Evolutionary conservation across 1,140 invertebrate species (phyloP).

Genomic region (Phocides pigmalion): DNA sequence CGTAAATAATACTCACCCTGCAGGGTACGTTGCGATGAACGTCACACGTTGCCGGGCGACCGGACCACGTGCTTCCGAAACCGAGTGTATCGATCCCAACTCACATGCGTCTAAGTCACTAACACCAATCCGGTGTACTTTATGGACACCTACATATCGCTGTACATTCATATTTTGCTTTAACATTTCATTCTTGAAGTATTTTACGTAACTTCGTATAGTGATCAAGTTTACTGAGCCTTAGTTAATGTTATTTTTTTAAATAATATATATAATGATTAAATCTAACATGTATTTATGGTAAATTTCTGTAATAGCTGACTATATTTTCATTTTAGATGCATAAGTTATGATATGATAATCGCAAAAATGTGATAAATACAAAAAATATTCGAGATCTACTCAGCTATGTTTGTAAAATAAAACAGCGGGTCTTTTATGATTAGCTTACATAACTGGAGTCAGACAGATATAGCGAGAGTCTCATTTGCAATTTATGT

Average conservation of each 20-base stretch:
- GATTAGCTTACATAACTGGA: constrained; percentile 2
- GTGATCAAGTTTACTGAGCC: too few species aligned
- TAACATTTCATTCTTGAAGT: not conserved
- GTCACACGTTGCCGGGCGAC: constrained; percentile 51
- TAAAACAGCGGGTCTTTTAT: constrained; percentile 7
- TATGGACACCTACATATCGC: constrained; percentile 60
- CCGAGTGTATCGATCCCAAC: constrained; percentile 55
- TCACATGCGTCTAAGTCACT: constrained; percentile 20
- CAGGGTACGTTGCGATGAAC: constrained; percentile 11
- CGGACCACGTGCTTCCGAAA: constrained; percentile 55
- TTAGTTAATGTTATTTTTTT: too few species aligned
- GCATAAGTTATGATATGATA: not conserved
- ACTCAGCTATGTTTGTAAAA: constrained; percentile 5
- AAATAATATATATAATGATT: too few species aligned
- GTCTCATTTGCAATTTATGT: constrained; percentile 1
- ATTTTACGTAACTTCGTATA: not conserved
- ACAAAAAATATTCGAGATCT: constrained; percentile 5
- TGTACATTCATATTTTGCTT: constrained; percentile 31
- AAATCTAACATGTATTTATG: too few species aligned
- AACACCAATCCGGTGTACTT: constrained; percentile 44
- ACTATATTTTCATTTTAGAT: too few species aligned
- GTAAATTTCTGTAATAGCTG: too few species aligned
- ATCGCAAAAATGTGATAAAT: not conserved
- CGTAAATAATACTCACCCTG: constrained; percentile 12
- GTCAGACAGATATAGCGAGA: constrained; percentile 8